Conservation (phyloP, 2,113 vertebrate species). For the Sturnira hondurensis region DNA sequence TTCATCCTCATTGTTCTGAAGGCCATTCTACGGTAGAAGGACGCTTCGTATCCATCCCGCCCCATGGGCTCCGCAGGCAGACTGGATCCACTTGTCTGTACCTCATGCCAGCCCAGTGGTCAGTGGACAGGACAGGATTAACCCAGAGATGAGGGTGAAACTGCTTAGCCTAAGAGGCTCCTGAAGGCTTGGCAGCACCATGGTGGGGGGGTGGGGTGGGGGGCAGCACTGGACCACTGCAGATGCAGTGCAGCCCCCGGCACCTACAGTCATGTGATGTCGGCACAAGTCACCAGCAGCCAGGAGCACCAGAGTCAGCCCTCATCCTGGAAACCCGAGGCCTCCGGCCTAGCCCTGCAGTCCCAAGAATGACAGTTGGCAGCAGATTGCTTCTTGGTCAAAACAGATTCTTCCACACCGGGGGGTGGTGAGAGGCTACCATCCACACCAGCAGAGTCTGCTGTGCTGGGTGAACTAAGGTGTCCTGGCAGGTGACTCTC, state of each 20-base stretch:
- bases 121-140: neutral
- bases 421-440: fast-evolving
- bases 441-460: no score
- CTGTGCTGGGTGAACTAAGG: no score
- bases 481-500: neutral
- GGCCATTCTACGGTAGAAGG: neutral
- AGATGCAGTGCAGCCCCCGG: neutral
- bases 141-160: neutral
- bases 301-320: neutral
- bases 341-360: neutral
- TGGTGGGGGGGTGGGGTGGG: neutral
- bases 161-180: no score
- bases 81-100: neutral
- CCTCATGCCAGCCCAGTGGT: neutral
- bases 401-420: neutral
- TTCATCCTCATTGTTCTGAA: neutral
- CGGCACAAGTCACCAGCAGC: neutral
- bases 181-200: neutral
- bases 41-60: neutral
- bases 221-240: neutral
- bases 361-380: neutral
- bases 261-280: neutral
- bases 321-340: neutral
- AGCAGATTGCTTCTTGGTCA: neutral
- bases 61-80: neutral